phyloP scores from a whole-genome alignment of 64 coral and sea anemone genomes.

The Montipora foliosa region DNA sequence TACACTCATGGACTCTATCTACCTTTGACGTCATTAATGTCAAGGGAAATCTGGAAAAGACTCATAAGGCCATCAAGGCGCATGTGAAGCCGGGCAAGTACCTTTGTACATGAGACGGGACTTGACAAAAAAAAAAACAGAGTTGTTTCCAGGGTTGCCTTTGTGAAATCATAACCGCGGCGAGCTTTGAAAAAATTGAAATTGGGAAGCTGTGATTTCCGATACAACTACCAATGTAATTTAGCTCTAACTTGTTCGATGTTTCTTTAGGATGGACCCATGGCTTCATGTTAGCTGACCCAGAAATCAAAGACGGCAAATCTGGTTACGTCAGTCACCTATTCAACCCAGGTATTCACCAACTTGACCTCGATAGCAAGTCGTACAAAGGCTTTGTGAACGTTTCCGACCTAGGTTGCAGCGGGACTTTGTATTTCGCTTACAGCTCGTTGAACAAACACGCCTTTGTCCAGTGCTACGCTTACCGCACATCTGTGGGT shows the following conservation, averaged over 20 bases:
- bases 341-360: conserved; percentile 42
- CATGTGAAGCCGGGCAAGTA: conserved; percentile 33
- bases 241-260: not conserved
- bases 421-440: conserved; percentile 45
- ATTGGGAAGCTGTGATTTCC: too few species aligned
- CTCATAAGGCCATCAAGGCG: conserved; percentile 55
- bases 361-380: conserved; percentile 23
- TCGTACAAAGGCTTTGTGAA: conserved; percentile 47
- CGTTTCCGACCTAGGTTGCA: conserved; percentile 23
- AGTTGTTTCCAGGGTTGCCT: not conserved
- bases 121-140: not conserved
- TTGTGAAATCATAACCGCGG: too few species aligned
- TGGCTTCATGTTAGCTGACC: conserved; percentile 41
- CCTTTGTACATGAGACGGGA: not conserved
- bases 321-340: conserved; percentile 48
- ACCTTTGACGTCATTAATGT: conserved; percentile 67
- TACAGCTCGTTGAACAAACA: conserved; percentile 44
- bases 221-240: too few species aligned
- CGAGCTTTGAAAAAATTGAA: too few species aligned
- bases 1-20: conserved; percentile 27
- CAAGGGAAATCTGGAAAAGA: not conserved
- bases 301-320: conserved; percentile 24
- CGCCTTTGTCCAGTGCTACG: conserved; percentile 14
- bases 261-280: conserved; percentile 29
- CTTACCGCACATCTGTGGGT: too few species aligned